Evolutionary conservation across 2,888 invertebrate species (phyloP).

Genomic region (Aporophyla nigra): DNA sequence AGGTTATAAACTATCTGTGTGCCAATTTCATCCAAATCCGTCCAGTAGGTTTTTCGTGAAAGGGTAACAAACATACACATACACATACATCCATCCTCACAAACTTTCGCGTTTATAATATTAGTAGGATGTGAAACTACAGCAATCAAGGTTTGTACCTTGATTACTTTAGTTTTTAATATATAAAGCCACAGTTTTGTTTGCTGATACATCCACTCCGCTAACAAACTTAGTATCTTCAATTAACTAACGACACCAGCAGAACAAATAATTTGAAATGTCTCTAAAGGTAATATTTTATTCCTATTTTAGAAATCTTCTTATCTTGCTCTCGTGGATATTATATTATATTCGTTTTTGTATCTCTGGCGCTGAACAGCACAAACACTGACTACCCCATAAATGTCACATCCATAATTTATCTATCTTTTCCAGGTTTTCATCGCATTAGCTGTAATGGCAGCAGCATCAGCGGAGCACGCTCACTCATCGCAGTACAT

Average conservation of each 20-base stretch:
- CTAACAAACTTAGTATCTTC: conserved; percentile 9
- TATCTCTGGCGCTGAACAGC: background rate
- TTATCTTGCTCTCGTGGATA: background rate
- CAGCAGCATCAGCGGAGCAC: conserved; percentile 29
- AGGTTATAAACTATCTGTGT: no score
- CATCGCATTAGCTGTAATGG: conserved; percentile 9
- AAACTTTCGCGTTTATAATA: no score
- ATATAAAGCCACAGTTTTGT: conserved; percentile 15
- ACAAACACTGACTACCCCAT: background rate
- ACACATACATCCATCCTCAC: no score
- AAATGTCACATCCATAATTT: background rate
- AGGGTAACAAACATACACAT: no score
- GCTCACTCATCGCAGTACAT: conserved; percentile 71
- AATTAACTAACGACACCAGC: background rate
- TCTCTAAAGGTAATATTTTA: conserved; percentile 22
- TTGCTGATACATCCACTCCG: conserved; percentile 29
- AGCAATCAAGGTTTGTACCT: conserved; percentile 16
- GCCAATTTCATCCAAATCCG: no score
- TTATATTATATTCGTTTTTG: background rate
- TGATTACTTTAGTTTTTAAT: conserved; percentile 25
- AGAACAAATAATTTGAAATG: conserved; percentile 9
- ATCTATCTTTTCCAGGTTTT: conserved; percentile 21
- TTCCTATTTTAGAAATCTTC: background rate
- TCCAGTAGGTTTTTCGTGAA: no score
- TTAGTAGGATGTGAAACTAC: conserved; percentile 36